Evolutionary conservation across 2,888 invertebrate species (phyloP).

Genomic region (Nudaria mundana): DNA sequence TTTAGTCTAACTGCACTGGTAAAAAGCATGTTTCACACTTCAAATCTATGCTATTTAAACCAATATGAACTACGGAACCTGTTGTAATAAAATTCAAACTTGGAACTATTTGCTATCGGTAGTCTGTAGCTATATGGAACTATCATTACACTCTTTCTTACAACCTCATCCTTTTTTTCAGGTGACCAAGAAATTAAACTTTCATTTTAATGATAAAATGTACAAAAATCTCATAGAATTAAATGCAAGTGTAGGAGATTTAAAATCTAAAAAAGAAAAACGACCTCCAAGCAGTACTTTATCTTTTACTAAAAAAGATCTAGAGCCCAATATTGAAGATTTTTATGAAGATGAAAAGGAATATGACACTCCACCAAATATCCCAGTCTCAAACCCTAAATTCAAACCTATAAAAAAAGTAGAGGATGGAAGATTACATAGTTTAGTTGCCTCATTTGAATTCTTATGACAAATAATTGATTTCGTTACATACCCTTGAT

Average conservation of each 20-base stretch:
- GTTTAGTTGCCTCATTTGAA: slow-evolving; percentile 60
- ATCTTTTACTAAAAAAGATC: slow-evolving; percentile 56
- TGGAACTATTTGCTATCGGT: too few relatives aligned
- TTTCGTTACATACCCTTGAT: too few relatives aligned
- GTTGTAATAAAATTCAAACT: too few relatives aligned
- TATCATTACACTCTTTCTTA: too few relatives aligned
- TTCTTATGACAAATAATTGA: slow-evolving; percentile 49
- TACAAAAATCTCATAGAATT: slow-evolving; percentile 71
- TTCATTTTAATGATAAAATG: slow-evolving; percentile 70
- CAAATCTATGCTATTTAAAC: too few relatives aligned
- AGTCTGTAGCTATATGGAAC: too few relatives aligned
- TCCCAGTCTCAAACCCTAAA: slow-evolving; percentile 56
- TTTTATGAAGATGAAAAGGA: slow-evolving; percentile 62
- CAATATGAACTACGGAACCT: too few relatives aligned
- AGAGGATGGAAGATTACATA: slow-evolving; percentile 57
- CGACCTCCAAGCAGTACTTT: slow-evolving; percentile 29
- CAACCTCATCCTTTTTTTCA: slow-evolving; percentile 40
- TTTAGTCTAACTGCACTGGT: too few relatives aligned
- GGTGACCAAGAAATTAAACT: slow-evolving; percentile 70
- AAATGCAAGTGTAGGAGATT: slow-evolving; percentile 53
- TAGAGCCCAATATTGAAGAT: slow-evolving; percentile 73
- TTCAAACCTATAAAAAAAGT: slow-evolving; percentile 53
- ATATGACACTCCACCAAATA: slow-evolving; percentile 50
- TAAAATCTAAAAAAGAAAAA: slow-evolving; percentile 48
- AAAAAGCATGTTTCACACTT: too few relatives aligned